Evolutionary conservation across 2,888 invertebrate genomes (phyloP), one percentile per base, ranked within the genome.

Genomic region (Lycophotia porphyrea): DNA sequence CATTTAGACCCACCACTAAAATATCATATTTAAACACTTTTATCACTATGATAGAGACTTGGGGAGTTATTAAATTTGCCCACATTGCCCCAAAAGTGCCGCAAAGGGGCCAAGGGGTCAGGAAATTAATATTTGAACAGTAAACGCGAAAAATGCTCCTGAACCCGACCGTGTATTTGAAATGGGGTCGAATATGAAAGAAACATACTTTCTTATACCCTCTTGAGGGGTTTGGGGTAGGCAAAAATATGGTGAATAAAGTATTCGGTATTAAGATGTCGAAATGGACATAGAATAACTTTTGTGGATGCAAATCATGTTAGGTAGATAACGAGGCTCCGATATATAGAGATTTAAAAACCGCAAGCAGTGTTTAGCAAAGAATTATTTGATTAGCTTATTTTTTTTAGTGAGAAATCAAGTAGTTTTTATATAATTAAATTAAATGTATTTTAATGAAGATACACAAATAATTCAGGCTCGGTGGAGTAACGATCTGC

Each of bases 101-200:
- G 49, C 73, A 36, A 39, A 13, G 81, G 71, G 68, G 47, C 49
- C 27, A 15, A n/a, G 58, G 39, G 81, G 80, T 84, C 84, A 69
- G 73, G 82, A 71, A 65, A 84, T 83, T 81, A 81, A 84, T 84
- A 83, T 84, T 83, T 83, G 73, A 83, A 73, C 64, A 71, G 81
- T 58, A 42, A 58, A 76, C 63, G 63, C 72, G 60, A 81, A 81
- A 82, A 76, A 74, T 82, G 67, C 36, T 73, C 24, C 34, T 13
- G 58, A 44, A 24, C 31, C 81, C 44, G 0, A 66, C 21, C 39
- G 52, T 83, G 47, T 83, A 70, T 84, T 71, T 64, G 49, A 60
- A 70, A 73, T 68, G 52, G 60, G 79, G 67, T 80, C 67, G 47
- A 63, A 55, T 80, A 68, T 84, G 74, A 68, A 84, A 49, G 44